Evolutionary conservation across 1,140 invertebrate genomes (phyloP).

Genomic region (Zophobas morio): DNA sequence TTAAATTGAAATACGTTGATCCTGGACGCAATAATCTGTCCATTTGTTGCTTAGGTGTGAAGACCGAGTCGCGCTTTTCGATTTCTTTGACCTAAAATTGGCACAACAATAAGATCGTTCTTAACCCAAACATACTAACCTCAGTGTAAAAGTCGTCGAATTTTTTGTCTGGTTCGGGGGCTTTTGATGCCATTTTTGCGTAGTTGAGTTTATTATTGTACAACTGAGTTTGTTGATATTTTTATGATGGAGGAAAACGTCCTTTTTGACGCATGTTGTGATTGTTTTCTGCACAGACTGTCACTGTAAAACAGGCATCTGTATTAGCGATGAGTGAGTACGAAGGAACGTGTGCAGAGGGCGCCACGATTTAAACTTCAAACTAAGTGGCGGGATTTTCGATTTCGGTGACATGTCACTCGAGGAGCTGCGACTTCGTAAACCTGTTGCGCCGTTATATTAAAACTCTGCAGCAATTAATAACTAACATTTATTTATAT

Average conservation of each 20-base stretch:
- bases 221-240: constrained; percentile 49
- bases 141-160: constrained; percentile 80
- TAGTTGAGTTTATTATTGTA: neutral
- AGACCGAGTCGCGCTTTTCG: constrained; percentile 90
- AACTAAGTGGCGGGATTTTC: too few species aligned
- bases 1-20: constrained; percentile 96
- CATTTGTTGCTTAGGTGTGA: constrained; percentile 96
- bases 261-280: constrained; percentile 38
- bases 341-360: too few species aligned
- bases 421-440: too few species aligned
- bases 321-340: neutral
- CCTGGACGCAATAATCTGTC: constrained; percentile 92
- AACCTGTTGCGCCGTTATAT: too few species aligned
- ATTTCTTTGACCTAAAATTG: constrained; percentile 92
- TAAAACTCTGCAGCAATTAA: neutral
- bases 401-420: too few species aligned
- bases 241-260: constrained; percentile 29
- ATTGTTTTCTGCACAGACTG: constrained; percentile 12
- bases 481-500: constrained; percentile 35
- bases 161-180: constrained; percentile 71
- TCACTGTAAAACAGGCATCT: neutral
- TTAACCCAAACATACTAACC: constrained; percentile 67
- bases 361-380: too few species aligned
- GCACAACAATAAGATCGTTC: constrained; percentile 48
- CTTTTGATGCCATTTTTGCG: constrained; percentile 6